These are phyloP conservation scores for Zoanthus gigantus DNA, from an alignment of 92 coral and sea anemone genomes.

Conservation along the genomic window DNA sequence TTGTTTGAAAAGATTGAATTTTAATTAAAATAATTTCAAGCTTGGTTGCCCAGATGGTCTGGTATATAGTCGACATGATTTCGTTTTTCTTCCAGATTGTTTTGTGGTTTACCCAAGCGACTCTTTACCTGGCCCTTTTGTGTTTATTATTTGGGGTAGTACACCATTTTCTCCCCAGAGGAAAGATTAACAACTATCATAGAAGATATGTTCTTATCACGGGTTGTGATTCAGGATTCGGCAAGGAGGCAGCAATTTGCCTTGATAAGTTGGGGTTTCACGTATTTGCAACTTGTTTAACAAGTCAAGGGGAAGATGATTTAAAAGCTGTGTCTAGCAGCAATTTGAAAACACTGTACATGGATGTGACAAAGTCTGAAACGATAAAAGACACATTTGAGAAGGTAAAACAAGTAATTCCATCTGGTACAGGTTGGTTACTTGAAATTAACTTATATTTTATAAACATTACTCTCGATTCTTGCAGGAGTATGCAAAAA, in stretches of 20 bases:
- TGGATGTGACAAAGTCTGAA: not conserved
- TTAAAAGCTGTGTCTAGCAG: not conserved
- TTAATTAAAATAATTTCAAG: too few species aligned
- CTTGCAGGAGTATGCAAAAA: too few species aligned
- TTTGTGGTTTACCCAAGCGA: not conserved
- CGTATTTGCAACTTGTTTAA: conserved; percentile 55
- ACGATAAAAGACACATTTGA: not conserved
- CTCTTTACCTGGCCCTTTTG: not conserved
- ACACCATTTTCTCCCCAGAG: not conserved
- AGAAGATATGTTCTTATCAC: conserved; percentile 4
- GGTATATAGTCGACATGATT: not conserved
- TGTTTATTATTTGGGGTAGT: not conserved
- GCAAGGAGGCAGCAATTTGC: conserved; percentile 32
- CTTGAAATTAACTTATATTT: too few species aligned
- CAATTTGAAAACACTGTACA: not conserved
- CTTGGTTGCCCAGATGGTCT: too few species aligned
- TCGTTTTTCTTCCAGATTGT: not conserved
- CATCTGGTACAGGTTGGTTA: not conserved
- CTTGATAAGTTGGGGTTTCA: conserved; percentile 45
- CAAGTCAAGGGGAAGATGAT: conserved; percentile 26
- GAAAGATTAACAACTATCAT: not conserved
- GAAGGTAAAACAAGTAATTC: not conserved
- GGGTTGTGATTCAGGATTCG: not conserved
- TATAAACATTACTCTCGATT: too few species aligned
- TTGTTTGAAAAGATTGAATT: too few species aligned